These are phyloP conservation scores for Muntiacus muntjak DNA, from an alignment of 2,113 vertebrate genomes.

Conservation along the genomic window DNA sequence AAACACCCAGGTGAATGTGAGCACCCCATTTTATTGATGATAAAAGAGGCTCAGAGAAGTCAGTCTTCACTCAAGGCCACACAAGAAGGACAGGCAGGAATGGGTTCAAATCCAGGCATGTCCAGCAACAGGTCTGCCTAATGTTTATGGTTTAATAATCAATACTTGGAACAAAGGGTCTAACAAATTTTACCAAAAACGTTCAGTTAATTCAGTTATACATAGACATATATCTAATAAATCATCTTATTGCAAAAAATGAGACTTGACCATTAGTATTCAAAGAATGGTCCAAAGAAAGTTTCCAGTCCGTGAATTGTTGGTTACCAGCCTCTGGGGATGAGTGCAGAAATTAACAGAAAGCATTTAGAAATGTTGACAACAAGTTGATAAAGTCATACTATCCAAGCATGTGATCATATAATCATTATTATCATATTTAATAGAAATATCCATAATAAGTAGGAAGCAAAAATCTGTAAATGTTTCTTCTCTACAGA, in stretches of 20 bases:
- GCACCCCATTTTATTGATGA: not conserved
- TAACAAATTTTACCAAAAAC: not conserved
- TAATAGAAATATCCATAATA: not conserved
- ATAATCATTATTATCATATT: not conserved
- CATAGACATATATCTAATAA: not conserved
- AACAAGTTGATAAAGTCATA: not conserved
- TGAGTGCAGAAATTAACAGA: not conserved
- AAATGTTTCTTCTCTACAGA: not conserved
- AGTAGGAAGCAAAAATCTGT: not conserved
- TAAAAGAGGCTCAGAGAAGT: not conserved
- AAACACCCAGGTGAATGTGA: not conserved
- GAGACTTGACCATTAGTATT: not conserved
- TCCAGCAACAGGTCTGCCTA: not conserved
- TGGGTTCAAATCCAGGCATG: not conserved
- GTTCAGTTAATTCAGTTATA: not conserved
- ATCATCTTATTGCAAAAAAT: not conserved
- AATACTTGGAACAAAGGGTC: not conserved
- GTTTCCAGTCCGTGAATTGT: rapidly evolving
- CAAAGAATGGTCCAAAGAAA: not conserved
- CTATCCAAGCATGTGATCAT: not conserved
- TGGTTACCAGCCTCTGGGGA: not conserved
- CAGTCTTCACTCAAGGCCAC: not conserved
- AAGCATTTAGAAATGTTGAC: not conserved
- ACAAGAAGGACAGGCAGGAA: not conserved
- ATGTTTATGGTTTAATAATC: not conserved